phyloP scores from a whole-genome alignment of 2,113 vertebrate genomes.

The Tamias sibiricus region DNA sequence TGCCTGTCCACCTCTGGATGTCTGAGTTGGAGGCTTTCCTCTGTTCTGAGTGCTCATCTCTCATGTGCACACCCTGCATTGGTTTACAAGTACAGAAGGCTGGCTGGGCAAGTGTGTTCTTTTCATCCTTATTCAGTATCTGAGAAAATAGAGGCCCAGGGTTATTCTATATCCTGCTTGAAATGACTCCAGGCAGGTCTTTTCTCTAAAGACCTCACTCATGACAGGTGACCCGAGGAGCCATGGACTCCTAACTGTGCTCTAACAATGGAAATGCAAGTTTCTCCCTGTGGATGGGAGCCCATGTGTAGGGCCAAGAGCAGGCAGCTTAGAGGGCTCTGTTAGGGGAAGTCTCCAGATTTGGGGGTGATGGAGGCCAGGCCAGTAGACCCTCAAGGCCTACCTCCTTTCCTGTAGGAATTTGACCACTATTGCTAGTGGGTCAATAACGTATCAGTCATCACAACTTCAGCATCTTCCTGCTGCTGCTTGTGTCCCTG shows the following conservation, averaged over 20 bases:
- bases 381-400: neutral
- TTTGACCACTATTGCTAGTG: conserved; percentile 77
- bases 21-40: neutral
- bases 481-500: conserved; percentile 49
- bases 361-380: neutral
- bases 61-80: neutral
- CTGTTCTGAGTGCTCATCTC: neutral
- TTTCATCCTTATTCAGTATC: neutral
- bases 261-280: neutral
- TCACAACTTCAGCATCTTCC: conserved; percentile 59
- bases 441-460: conserved; percentile 77
- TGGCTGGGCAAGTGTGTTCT: neutral
- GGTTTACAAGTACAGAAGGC: neutral
- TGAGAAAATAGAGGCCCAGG: neutral
- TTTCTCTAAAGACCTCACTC: neutral
- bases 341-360: neutral
- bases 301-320: neutral
- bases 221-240: neutral
- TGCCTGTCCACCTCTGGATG: neutral
- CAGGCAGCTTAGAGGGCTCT: neutral
- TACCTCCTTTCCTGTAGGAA: conserved; percentile 58
- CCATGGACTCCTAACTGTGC: neutral
- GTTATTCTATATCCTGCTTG: neutral
- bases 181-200: neutral
- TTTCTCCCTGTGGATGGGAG: neutral